phyloP scores from a whole-genome alignment of 1,140 invertebrate species.

The Meteorus sp. region DNA sequence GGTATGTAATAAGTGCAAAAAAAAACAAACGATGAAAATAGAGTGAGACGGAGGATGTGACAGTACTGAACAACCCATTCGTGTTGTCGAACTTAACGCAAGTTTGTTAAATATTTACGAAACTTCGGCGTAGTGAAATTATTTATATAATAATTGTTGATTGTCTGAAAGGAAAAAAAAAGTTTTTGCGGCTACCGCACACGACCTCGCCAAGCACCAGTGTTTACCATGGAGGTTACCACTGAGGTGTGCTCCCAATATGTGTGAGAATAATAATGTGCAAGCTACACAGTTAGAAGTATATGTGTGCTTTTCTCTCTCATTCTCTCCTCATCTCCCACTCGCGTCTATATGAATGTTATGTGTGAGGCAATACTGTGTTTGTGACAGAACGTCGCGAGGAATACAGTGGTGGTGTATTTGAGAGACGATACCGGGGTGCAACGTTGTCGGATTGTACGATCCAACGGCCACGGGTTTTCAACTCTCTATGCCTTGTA shows the following conservation, averaged over 20 bases:
- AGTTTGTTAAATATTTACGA: no score
- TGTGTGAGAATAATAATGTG: no score
- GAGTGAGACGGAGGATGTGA: no score
- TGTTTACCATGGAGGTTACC: slow-evolving; percentile 18
- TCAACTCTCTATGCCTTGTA: no score
- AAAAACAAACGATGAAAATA: no score
- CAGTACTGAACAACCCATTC: no score
- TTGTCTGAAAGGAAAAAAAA: slow-evolving; percentile 8
- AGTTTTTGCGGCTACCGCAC: slow-evolving; percentile 3
- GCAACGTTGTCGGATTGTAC: slow-evolving; percentile 34
- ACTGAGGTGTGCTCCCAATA: neutral
- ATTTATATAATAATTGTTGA: slow-evolving; percentile 1
- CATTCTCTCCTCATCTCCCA: neutral
- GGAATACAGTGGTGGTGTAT: neutral
- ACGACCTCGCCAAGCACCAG: slow-evolving; percentile 24
- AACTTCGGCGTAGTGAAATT: neutral
- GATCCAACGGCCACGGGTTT: slow-evolving; percentile 26
- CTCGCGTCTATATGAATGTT: slow-evolving; percentile 17
- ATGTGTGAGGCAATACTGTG: slow-evolving; percentile 20
- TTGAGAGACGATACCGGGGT: neutral
- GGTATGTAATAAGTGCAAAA: no score
- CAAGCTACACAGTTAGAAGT: no score
- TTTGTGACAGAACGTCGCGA: slow-evolving; percentile 42
- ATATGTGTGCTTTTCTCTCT: neutral
- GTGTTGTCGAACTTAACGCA: no score